Base-by-base conservation (phyloP, 1,140 invertebrate genomes). In the Mamestra configurata region DNA sequence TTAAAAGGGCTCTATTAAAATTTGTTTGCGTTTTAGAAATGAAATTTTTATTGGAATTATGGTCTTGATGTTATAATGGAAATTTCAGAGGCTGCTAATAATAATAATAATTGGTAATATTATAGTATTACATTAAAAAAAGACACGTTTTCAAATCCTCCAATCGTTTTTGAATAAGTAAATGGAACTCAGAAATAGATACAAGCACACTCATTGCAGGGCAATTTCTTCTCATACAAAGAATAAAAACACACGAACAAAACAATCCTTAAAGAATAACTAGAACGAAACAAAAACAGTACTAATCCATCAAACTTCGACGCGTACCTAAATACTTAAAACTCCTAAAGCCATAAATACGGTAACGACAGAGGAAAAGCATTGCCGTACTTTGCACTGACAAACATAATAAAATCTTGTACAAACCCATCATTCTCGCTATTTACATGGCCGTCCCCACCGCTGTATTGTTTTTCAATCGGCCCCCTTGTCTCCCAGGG, bases 401-500 rank as follows among this genome's bases (percentile, higher is more conserved):
- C 40, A 64, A 76, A 76, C 55, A 59, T 43, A 64, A 76, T 76
- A 76, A 64, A 76, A 64, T 31, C 22, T 22, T 49, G n/a, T 24
- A 24, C 11, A 57, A 49, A 57, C 35, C 71, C 71, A 73, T 76
- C 73, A 31, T 61, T 76, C 40, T 7, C 66, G 43, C 66, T 70
- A 49, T 70, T 70, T 70, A 70, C 66, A 43, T 76, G 73, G 31
- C 35, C 18, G 7, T 18, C 46, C 11, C 49, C 40, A 18, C n/a
- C 53, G 11, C 73, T 64, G 53, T 79, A 72, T 79, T 79, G 77
- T 72, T 79, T 79, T 79, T 79, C 68, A 79, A 79, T 79, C 77
- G 77, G 40, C 53, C 77, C 43, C 68, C 53, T 59, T 22, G 66
- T 61, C 37, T 70, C 24, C 22, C 13, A 40, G 59, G 27, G 71